These are phyloP conservation scores for Mormyrus iriodes DNA, from an alignment of 2,113 vertebrate species.

Conservation along the genomic window DNA sequence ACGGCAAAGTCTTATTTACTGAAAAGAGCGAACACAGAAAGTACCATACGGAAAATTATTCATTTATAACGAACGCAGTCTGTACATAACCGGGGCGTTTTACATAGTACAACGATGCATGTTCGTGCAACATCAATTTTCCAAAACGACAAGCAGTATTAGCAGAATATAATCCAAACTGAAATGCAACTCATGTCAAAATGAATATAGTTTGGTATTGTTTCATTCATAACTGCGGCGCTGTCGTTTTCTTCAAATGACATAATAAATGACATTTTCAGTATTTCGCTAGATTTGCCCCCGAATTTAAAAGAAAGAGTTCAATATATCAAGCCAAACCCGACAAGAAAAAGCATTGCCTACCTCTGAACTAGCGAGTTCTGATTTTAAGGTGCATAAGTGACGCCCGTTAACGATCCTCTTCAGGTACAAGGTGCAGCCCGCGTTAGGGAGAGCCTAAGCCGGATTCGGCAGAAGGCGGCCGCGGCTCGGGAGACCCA, in stretches of 20 bases:
- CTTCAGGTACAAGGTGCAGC: neutral
- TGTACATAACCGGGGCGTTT: neutral
- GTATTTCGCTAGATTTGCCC: neutral
- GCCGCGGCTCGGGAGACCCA: no score
- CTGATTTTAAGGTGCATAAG: neutral
- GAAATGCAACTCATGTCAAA: neutral
- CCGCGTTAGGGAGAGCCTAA: neutral
- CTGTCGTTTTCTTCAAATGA: neutral
- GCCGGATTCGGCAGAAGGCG: neutral
- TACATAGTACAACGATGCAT: neutral
- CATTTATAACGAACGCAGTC: neutral
- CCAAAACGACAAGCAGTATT: neutral
- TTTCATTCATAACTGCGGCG: neutral
- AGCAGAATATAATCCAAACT: neutral
- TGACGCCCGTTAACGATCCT: neutral
- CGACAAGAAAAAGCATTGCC: neutral
- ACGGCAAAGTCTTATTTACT: neutral
- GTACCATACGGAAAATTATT: neutral
- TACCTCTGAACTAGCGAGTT: neutral
- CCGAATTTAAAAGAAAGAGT: neutral
- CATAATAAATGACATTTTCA: neutral
- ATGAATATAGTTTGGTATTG: neutral
- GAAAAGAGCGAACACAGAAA: neutral
- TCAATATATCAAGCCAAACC: neutral
- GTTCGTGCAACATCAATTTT: neutral